A percentile compares a stretch with the other conserved stretches of the same genome.
These are phyloP conservation scores for Psittacus erithacus DNA, from an alignment of 2,113 vertebrate genomes.

Conservation along the genomic window DNA sequence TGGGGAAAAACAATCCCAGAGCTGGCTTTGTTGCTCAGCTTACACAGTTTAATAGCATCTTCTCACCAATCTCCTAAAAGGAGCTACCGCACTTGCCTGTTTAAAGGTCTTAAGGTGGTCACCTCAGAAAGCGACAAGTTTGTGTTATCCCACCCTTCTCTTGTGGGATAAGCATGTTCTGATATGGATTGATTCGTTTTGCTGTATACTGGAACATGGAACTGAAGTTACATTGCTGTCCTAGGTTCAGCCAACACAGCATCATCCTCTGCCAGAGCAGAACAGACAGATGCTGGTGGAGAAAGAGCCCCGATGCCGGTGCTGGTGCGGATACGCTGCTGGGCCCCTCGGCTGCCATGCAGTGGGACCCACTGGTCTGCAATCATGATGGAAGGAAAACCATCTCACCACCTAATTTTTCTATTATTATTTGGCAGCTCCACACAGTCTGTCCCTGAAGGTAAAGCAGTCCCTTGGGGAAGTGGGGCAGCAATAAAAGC, in stretches of 20 bases:
- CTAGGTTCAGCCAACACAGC: background rate
- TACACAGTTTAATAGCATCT: background rate
- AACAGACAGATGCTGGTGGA: background rate
- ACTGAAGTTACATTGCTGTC: background rate
- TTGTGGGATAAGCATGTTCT: background rate
- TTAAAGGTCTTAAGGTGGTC: background rate
- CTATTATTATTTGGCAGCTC: background rate
- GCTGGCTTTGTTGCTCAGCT: background rate
- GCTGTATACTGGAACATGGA: background rate
- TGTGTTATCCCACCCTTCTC: background rate
- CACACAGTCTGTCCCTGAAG: background rate
- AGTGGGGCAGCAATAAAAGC: background rate
- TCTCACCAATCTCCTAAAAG: fast-evolving
- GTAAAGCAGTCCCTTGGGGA: fast-evolving
- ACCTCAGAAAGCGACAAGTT: background rate
- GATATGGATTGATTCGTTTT: fast-evolving
- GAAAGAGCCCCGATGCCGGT: background rate
- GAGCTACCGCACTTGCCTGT: background rate
- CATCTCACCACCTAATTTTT: background rate
- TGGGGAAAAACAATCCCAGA: background rate
- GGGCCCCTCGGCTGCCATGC: fast-evolving
- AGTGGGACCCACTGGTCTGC: fast-evolving
- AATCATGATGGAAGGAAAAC: background rate
- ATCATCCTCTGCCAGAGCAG: background rate
- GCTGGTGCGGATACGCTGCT: background rate